Evolutionary conservation across 1,140 invertebrate species (phyloP).

Genomic region (Drosophila trapezifrons): DNA sequence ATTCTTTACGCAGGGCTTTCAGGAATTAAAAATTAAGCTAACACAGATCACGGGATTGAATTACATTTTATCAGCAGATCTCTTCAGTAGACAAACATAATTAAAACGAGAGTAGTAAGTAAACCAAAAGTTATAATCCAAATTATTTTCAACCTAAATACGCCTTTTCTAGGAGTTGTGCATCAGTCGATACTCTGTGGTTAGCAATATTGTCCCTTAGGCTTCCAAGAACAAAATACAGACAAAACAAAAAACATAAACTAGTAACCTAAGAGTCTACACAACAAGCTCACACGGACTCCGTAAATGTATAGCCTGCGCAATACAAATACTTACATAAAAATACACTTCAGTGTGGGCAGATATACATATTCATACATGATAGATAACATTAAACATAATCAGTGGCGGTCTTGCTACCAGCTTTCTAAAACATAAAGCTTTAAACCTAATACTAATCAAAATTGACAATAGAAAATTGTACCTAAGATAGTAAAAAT

Average conservation of each 20-base stretch:
- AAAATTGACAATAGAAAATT: slow-evolving; percentile 65
- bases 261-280: slow-evolving; percentile 62
- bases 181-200: slow-evolving; percentile 52
- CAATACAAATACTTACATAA: slow-evolving; percentile 37
- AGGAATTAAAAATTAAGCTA: slow-evolving; percentile 35
- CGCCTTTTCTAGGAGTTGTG: slow-evolving; percentile 26
- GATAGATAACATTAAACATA: slow-evolving; percentile 67
- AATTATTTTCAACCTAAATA: slow-evolving; percentile 4
- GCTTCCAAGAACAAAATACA: slow-evolving; percentile 47
- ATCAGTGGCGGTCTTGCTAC: slow-evolving; percentile 58
- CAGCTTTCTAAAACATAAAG: slow-evolving; percentile 67
- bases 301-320: slow-evolving; percentile 13
- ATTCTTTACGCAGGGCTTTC: slow-evolving; percentile 31
- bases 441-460: slow-evolving; percentile 79
- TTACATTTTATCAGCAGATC: slow-evolving; percentile 7
- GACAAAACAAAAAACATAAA: slow-evolving; percentile 79
- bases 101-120: slow-evolving; percentile 1
- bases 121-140: slow-evolving; percentile 5
- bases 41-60: slow-evolving; percentile 29
- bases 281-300: slow-evolving; percentile 37
- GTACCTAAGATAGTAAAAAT: slow-evolving; percentile 60
- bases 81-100: slow-evolving; percentile 3
- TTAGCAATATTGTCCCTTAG: slow-evolving; percentile 22
- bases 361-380: slow-evolving; percentile 54
- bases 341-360: slow-evolving; percentile 49